phyloP scores from a whole-genome alignment of 2,797 vertebrate species.

The Emydoidea blandingii region DNA sequence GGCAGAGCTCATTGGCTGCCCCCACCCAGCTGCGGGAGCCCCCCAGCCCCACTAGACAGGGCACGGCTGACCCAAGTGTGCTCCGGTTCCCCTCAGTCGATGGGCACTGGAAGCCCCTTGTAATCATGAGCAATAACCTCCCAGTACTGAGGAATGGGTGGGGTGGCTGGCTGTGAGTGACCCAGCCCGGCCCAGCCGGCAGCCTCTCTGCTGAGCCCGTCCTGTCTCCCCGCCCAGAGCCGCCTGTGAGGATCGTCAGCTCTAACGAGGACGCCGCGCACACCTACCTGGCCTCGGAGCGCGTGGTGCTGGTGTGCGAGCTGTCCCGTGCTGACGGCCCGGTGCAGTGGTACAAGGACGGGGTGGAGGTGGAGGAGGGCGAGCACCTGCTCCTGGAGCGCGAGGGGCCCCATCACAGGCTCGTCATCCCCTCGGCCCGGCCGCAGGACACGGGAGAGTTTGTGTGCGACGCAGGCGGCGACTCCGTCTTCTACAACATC shows the following conservation, averaged over 20 bases:
- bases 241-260: constrained; percentile 87
- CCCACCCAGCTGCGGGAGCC: too few species aligned
- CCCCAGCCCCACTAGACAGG: too few species aligned
- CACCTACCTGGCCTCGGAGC: constrained; percentile 84
- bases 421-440: constrained; percentile 86
- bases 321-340: constrained; percentile 84
- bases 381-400: constrained; percentile 86
- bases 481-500: constrained; percentile 92
- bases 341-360: constrained; percentile 92
- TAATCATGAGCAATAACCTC: too few species aligned
- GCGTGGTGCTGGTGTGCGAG: constrained; percentile 91
- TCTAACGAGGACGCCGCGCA: constrained; percentile 90
- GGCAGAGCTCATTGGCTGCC: too few species aligned
- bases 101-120: too few species aligned
- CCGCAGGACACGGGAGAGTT: constrained; percentile 91
- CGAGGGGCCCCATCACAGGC: constrained; percentile 84
- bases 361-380: constrained; percentile 88
- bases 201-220: neutral
- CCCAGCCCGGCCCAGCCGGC: neutral
- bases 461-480: constrained; percentile 91
- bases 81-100: too few species aligned
- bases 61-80: too few species aligned
- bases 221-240: constrained; percentile 79
- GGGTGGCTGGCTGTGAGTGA: too few species aligned
- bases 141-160: too few species aligned